Percentiles rank a stretch among this genome's conserved stretches.
phyloP scores from a whole-genome alignment of 2,797 vertebrate genomes.

The Mus spretus region DNA sequence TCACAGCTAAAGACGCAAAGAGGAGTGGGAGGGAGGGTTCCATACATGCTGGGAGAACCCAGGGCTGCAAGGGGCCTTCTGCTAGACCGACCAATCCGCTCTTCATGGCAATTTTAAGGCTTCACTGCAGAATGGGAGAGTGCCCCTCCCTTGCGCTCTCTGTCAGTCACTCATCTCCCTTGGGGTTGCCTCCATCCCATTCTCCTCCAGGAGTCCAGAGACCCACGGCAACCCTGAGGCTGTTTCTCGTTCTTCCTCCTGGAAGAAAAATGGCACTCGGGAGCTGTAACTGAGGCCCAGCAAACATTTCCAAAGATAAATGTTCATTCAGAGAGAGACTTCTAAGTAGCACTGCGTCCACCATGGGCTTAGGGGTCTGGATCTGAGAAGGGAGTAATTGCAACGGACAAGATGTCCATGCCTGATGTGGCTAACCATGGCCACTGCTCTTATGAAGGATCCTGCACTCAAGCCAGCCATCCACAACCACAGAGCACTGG shows the following conservation, averaged over 20 bases:
- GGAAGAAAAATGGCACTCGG: not conserved
- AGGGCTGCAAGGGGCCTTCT: not conserved
- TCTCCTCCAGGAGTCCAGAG: not conserved
- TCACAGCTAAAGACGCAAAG: not conserved
- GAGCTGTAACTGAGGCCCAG: not conserved
- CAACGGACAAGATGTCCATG: not conserved
- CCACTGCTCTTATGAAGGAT: not conserved
- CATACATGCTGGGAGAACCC: not conserved
- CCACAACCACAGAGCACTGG: not conserved
- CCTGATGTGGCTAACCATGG: not conserved
- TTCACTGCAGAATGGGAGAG: not conserved
- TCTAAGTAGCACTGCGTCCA: not conserved
- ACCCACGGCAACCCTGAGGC: not conserved
- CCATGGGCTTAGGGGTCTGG: not conserved
- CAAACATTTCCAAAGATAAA: not conserved
- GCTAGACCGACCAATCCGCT: not conserved
- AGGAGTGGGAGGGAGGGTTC: not conserved
- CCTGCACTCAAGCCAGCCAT: not conserved
- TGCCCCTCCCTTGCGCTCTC: no score
- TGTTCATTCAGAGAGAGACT: not conserved
- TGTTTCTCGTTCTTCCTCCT: not conserved
- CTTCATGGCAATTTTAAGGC: no score
- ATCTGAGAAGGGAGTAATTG: accelerated
- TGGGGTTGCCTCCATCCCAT: not conserved
- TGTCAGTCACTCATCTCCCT: not conserved